phyloP scores from a whole-genome alignment of 2,888 invertebrate genomes.

The Gryllus longicercus region DNA sequence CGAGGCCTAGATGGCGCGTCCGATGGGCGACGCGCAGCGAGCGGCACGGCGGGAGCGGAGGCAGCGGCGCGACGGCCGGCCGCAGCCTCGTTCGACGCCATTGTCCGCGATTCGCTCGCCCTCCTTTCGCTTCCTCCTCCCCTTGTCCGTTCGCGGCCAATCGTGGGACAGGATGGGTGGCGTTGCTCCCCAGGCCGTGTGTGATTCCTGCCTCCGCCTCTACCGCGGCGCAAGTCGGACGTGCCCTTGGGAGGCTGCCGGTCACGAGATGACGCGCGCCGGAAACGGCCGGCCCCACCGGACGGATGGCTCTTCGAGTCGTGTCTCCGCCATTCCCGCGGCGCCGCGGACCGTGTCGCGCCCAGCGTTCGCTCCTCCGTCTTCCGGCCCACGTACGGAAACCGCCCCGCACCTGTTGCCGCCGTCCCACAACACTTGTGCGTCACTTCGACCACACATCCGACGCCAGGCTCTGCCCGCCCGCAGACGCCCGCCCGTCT shows the following conservation, averaged over 20 bases:
- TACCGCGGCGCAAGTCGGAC: conserved; percentile 20
- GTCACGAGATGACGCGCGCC: neutral
- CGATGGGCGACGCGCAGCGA: no score
- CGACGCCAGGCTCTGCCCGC: no score
- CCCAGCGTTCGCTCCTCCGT: neutral
- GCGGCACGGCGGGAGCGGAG: neutral
- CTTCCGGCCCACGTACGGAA: neutral
- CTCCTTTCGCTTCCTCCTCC: conserved; percentile 26
- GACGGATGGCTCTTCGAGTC: conserved; percentile 29
- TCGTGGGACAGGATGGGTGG: conserved; percentile 32
- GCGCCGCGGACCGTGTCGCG: conserved; percentile 23
- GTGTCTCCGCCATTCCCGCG: conserved; percentile 29
- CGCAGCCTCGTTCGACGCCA: neutral
- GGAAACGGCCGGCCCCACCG: conserved; percentile 8
- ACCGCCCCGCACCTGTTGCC: neutral
- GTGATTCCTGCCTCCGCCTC: conserved; percentile 24
- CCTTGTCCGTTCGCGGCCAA: conserved; percentile 22
- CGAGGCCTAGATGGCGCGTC: no score
- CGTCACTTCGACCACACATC: neutral
- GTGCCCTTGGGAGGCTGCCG: conserved; percentile 18
- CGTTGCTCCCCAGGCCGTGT: conserved; percentile 23
- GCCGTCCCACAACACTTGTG: neutral
- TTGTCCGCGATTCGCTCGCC: conserved; percentile 22
- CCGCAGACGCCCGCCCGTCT: no score
- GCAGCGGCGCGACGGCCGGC: neutral